Conservation (phyloP, 2,113 vertebrate species). For the Onychorhynchus coronatus region DNA sequence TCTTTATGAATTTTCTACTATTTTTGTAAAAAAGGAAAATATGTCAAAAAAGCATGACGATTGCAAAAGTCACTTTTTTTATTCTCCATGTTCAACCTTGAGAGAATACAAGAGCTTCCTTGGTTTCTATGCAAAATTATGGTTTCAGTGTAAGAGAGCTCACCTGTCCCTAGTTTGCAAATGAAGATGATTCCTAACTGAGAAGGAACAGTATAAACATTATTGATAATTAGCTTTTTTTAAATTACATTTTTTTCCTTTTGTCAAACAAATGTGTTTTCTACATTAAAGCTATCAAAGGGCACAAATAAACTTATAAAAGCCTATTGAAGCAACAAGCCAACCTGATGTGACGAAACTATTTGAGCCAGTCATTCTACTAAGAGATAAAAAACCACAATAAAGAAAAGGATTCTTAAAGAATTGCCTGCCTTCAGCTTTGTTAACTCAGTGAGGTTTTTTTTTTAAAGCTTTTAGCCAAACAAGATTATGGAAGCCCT, state of each 20-base stretch:
- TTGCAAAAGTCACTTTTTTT: background rate
- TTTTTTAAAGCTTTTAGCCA: background rate
- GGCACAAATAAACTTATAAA: background rate
- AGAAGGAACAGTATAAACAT: background rate
- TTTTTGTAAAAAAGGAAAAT: background rate
- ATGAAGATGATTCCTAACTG: background rate
- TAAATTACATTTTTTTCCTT: background rate
- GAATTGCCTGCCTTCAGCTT: background rate
- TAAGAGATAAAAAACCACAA: background rate
- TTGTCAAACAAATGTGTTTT: background rate
- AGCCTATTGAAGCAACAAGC: background rate
- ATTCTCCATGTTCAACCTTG: background rate
- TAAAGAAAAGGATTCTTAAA: background rate
- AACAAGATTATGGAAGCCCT: background rate
- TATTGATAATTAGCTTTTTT: background rate
- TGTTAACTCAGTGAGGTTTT: background rate
- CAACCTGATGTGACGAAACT: background rate
- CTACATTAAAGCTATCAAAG: background rate
- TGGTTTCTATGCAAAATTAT: background rate
- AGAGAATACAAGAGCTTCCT: background rate
- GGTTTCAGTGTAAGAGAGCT: background rate
- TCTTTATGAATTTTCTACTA: slow-evolving; percentile 38
- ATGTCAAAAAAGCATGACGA: background rate
- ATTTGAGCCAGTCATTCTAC: background rate
- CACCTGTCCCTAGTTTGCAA: background rate